phyloP scores from a whole-genome alignment of 2,113 vertebrate genomes.

The Alethe castanea region DNA sequence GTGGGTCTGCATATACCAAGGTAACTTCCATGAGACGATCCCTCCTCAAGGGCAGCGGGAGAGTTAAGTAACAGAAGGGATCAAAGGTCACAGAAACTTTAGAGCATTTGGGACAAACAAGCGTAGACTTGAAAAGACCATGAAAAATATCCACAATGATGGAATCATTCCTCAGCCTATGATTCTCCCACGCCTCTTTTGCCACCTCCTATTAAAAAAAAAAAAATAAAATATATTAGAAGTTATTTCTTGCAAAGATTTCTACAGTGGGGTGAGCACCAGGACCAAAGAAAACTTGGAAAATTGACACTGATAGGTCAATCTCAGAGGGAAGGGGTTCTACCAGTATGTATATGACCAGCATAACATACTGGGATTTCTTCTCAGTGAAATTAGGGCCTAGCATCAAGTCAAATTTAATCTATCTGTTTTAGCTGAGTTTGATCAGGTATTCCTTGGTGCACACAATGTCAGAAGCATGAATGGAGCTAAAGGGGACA shows the following conservation, averaged over 20 bases:
- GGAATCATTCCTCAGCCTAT: conserved; percentile 95
- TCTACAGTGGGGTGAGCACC: background rate
- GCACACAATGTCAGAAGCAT: background rate
- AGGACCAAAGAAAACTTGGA: background rate
- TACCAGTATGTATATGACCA: background rate
- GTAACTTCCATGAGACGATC: conserved; percentile 93
- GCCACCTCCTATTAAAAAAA: conserved; percentile 89
- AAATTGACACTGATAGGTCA: background rate
- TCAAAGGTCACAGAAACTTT: conserved; percentile 98
- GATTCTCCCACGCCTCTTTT: conserved; percentile 97
- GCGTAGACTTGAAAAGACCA: conserved; percentile 96
- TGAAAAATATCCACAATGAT: conserved; percentile 99
- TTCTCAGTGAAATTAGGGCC: background rate
- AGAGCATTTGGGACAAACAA: conserved; percentile 94
- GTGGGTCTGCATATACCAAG: conserved; percentile 86
- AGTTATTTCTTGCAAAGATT: background rate
- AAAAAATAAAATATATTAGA: background rate
- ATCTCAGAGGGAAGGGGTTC: background rate
- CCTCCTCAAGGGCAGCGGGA: conserved; percentile 94
- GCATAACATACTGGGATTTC: background rate
- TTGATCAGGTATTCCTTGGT: background rate
- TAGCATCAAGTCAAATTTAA: background rate
- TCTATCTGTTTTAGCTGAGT: background rate
- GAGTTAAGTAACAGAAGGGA: conserved; percentile 97
- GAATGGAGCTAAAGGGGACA: background rate